Percentiles rank a stretch among this genome's conserved stretches.
Conservation (phyloP, 1,140 invertebrate species). For the Orussus abietinus region DNA sequence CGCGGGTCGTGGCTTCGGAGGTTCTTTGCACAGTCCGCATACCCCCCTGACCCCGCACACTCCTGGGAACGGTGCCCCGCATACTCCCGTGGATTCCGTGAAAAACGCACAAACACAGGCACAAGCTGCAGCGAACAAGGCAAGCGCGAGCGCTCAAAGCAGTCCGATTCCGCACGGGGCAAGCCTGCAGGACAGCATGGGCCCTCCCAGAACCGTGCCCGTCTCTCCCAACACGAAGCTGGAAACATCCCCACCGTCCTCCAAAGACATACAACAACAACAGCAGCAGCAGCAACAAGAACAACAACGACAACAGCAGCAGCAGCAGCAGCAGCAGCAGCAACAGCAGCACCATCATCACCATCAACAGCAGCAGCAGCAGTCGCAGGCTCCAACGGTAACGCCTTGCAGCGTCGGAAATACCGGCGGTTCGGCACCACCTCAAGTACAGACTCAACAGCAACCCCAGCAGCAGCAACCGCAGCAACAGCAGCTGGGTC, state of each 20-base stretch:
- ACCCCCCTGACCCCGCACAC: slow-evolving; percentile 50
- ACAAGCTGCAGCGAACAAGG: slow-evolving; percentile 32
- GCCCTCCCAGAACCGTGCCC: slow-evolving; percentile 46
- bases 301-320: slow-evolving; percentile 30
- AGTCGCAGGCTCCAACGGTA: slow-evolving; percentile 28
- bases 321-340: slow-evolving; percentile 31
- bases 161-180: slow-evolving; percentile 46
- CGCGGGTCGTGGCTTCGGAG: slow-evolving; percentile 42
- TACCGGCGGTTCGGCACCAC: slow-evolving; percentile 12
- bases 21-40: slow-evolving; percentile 47
- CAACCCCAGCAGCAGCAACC: slow-evolving; percentile 11
- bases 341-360: slow-evolving; percentile 23
- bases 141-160: slow-evolving; percentile 44
- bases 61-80: slow-evolving; percentile 43
- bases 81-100: slow-evolving; percentile 39
- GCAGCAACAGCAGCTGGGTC: slow-evolving; percentile 10
- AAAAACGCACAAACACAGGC: slow-evolving; percentile 21
- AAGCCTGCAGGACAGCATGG: slow-evolving; percentile 44
- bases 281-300: slow-evolving; percentile 30
- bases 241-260: slow-evolving; percentile 45
- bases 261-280: slow-evolving; percentile 41
- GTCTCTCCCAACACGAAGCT: slow-evolving; percentile 49
- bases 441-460: slow-evolving; percentile 20
- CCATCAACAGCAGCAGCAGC: slow-evolving; percentile 25
- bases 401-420: slow-evolving; percentile 24